A percentile compares a stretch with the other conserved stretches of the same genome.
These are phyloP conservation scores for Drosophila algonquin DNA, from an alignment of 2,888 invertebrate species.

Conservation along the genomic window DNA sequence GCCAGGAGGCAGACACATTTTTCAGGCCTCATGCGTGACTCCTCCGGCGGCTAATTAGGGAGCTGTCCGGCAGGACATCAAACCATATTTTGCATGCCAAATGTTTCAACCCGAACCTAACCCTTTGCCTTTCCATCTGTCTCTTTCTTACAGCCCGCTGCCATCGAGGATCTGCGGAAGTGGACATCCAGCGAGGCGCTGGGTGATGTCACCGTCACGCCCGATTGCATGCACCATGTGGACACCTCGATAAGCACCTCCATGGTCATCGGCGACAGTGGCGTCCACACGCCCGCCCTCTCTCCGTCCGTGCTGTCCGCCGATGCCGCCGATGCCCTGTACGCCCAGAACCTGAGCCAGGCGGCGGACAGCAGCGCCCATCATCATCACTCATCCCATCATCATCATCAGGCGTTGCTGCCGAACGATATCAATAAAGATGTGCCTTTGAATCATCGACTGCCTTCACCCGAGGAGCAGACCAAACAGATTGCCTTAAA, in stretches of 20 bases:
- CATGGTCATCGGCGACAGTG: slow-evolving; percentile 82
- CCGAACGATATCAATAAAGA: slow-evolving; percentile 84
- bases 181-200: slow-evolving; percentile 90
- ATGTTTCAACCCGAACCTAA: slow-evolving; percentile 38
- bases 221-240: slow-evolving; percentile 89
- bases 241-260: slow-evolving; percentile 85
- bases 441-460: slow-evolving; percentile 91
- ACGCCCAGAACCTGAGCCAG: slow-evolving; percentile 81
- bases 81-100: slow-evolving; percentile 62
- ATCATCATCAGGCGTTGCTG: slow-evolving; percentile 71
- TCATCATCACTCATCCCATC: slow-evolving; percentile 45
- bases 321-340: slow-evolving; percentile 82
- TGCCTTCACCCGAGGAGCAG: slow-evolving; percentile 95
- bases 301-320: slow-evolving; percentile 84
- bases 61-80: slow-evolving; percentile 30
- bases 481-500: slow-evolving; percentile 92
- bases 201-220: slow-evolving; percentile 92
- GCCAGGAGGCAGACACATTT: slow-evolving; percentile 49
- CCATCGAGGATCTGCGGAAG: slow-evolving; percentile 90
- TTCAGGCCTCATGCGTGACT: slow-evolving; percentile 61
- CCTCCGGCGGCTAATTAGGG: slow-evolving; percentile 55
- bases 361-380: slow-evolving; percentile 73
- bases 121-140: background rate
- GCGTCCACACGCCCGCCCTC: slow-evolving; percentile 82
- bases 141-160: slow-evolving; percentile 88